These are phyloP conservation scores for Craseonycteris thonglongyai DNA, from an alignment of 2,113 vertebrate species.

Conservation along the genomic window DNA sequence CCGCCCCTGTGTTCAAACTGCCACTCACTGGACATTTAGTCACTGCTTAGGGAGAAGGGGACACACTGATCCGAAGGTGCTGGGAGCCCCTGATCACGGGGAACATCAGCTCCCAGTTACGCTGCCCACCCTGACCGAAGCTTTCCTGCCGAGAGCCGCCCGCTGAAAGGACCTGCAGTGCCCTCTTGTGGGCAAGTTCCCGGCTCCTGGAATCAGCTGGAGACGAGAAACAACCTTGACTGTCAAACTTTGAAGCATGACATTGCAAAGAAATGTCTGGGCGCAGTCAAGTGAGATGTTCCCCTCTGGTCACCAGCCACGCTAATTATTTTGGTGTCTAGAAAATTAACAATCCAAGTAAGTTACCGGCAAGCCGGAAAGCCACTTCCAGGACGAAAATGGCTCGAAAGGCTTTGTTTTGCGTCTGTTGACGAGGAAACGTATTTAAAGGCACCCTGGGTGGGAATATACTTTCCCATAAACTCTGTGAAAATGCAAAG, in stretches of 20 bases:
- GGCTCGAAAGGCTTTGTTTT: constrained; percentile 42
- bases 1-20: background rate
- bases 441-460: constrained; percentile 51
- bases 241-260: background rate
- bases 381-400: constrained; percentile 19
- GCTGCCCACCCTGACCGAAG: rapidly evolving
- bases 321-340: constrained; percentile 68
- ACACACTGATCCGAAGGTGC: background rate
- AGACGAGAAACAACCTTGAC: constrained; percentile 24
- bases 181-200: constrained; percentile 76
- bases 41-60: background rate
- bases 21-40: background rate
- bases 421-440: constrained; percentile 25
- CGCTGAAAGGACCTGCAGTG: constrained; percentile 70
- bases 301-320: constrained; percentile 61
- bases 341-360: constrained; percentile 66
- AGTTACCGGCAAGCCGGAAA: constrained; percentile 34
- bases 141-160: background rate
- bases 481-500: background rate
- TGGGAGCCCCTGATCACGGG: rapidly evolving
- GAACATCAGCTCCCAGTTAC: background rate
- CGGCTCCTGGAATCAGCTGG: background rate
- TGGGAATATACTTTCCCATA: background rate
- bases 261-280: background rate
- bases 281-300: background rate